Base-by-base conservation (phyloP, 2,888 invertebrate genomes). In the Podabrus alpinus region DNA sequence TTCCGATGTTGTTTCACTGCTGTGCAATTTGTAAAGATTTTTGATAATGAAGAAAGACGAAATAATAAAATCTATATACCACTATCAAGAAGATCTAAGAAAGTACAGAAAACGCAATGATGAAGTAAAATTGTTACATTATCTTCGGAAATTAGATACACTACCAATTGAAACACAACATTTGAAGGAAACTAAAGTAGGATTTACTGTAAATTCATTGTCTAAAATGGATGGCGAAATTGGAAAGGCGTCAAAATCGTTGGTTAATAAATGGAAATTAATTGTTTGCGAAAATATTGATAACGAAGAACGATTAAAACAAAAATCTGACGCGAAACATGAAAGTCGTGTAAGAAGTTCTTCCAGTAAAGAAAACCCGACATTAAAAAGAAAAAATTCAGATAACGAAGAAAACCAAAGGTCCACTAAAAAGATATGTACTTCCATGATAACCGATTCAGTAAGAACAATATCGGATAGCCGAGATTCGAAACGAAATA, bases 221-320 rank as follows among this genome's bases (percentile, higher is more conserved):
- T 90, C 96, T 69, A 96, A 96, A 85, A 91, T 92, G 78, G 92
- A 93, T 25, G 96, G 95, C 0, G 91, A 92, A 73, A 93, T 96
- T 9, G 97, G 96, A 0, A 91, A 93, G 71, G 92, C 93, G 13
- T 94, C 97, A 0, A 92, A 93, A 81, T 90, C 91, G 0, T 90
- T 97, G 25, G 96, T 97, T 3, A 89, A 91, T 66, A 94, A 94
- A 86, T 98, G 97, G 98, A 97, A 97, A 86, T 89, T 90, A n/a
- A 94, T 97, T 93, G 97, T 97, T 0, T 92, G 92, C n/a, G 91
- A 92, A 10, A 93, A 93, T 84, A 77, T 68, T 59, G 81, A 81
- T 68, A 76, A 79, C 3, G 76, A 80, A 45, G 45, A 45, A 16
- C 7, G 10, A 9, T 11, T 19, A 62, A 11, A 74, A 11, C n/a